Conservation (phyloP, 2,888 invertebrate species). For the Nectonema munidae region DNA sequence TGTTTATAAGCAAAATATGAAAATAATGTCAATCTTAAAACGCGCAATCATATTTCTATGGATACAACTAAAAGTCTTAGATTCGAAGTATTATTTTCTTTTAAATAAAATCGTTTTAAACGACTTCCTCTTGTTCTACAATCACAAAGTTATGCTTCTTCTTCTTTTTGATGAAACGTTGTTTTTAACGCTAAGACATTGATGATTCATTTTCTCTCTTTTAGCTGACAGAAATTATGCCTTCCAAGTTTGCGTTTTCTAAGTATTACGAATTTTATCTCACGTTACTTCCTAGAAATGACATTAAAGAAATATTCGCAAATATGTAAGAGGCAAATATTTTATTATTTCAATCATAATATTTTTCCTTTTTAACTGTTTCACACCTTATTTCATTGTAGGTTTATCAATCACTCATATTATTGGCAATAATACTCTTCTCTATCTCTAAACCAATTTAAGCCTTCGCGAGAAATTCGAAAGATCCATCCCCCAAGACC, state of each 20-base stretch:
- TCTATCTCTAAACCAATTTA: background rate
- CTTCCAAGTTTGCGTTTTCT: conserved; percentile 73
- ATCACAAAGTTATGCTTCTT: too few relatives aligned
- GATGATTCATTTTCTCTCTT: conserved; percentile 6
- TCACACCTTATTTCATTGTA: background rate
- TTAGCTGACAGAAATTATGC: conserved; percentile 65
- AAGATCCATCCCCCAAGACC: too few relatives aligned
- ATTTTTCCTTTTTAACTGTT: background rate
- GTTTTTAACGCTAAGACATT: too few relatives aligned
- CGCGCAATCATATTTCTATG: too few relatives aligned
- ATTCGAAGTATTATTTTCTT: too few relatives aligned
- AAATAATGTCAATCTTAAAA: too few relatives aligned
- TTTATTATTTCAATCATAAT: conserved; percentile 20
- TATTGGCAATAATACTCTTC: background rate
- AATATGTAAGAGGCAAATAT: conserved; percentile 43
- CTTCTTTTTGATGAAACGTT: too few relatives aligned
- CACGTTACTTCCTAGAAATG: conserved; percentile 88
- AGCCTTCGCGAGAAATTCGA: too few relatives aligned
- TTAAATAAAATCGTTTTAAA: too few relatives aligned
- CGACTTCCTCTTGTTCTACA: too few relatives aligned
- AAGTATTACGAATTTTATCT: conserved; percentile 92
- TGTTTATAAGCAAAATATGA: too few relatives aligned
- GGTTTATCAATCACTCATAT: conserved; percentile 1
- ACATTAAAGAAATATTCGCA: conserved; percentile 83
- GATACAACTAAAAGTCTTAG: too few relatives aligned